A percentile compares a stretch with the other conserved stretches of the same genome.
These are phyloP conservation scores for Aelia acuminata DNA, from an alignment of 2,888 invertebrate genomes.

Conservation along the genomic window DNA sequence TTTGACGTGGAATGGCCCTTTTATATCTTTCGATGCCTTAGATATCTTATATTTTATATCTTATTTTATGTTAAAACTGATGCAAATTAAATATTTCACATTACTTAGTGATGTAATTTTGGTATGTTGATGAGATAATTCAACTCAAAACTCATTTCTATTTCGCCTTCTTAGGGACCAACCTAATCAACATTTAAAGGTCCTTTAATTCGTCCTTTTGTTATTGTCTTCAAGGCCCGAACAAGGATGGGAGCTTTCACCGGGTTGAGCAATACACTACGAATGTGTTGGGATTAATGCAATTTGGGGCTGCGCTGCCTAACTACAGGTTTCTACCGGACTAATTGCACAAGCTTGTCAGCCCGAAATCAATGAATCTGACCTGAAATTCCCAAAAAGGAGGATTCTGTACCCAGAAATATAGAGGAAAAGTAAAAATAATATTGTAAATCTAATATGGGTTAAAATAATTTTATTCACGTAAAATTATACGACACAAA, in stretches of 20 bases:
- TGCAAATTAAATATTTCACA: not conserved
- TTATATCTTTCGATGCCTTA: no score
- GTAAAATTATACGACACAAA: no score
- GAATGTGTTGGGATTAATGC: conserved; percentile 13
- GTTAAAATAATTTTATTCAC: no score
- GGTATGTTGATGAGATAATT: not conserved
- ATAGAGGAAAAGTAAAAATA: no score
- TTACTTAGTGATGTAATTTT: not conserved
- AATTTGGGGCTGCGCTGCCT: not conserved
- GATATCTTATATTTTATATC: no score
- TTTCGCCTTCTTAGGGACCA: not conserved
- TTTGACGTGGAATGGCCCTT: no score
- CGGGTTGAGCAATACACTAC: not conserved
- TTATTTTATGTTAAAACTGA: no score
- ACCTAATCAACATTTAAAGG: not conserved
- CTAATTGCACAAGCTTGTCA: not conserved
- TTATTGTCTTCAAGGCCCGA: not conserved
- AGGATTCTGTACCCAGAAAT: no score
- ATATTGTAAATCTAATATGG: no score
- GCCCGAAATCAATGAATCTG: not conserved
- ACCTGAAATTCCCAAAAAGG: not conserved
- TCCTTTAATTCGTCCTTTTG: conserved; percentile 22
- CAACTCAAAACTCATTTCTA: not conserved
- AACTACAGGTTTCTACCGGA: not conserved
- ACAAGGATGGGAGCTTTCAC: conserved; percentile 2